phyloP scores from a whole-genome alignment of 92 coral and sea anemone species.

The Pocillopora meandrina region DNA sequence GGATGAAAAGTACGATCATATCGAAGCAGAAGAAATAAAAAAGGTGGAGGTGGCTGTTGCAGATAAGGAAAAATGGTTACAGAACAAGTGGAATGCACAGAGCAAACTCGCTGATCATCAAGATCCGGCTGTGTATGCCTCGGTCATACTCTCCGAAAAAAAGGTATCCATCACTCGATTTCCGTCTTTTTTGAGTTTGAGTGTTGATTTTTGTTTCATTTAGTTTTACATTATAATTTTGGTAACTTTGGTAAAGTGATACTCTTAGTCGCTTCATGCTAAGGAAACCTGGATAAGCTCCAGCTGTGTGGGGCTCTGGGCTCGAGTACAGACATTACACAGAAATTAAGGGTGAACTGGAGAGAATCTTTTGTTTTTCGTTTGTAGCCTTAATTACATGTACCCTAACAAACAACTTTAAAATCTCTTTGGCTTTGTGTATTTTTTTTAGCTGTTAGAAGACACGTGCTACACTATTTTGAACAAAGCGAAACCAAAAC shows the following conservation, averaged over 20 bases:
- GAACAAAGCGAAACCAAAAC: constrained; percentile 90
- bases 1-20: constrained; percentile 98
- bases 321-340: no score
- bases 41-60: constrained; percentile 74
- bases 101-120: constrained; percentile 63
- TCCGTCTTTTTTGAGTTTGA: no score
- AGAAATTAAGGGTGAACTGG: no score
- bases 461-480: constrained; percentile 80
- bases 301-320: no score
- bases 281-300: no score
- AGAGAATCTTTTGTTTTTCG: no score
- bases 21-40: constrained; percentile 81
- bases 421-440: no score
- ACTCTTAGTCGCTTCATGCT: no score
- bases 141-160: constrained; percentile 79
- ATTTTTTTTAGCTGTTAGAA: constrained; percentile 75
- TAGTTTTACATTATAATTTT: no score
- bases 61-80: constrained; percentile 88
- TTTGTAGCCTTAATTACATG: no score
- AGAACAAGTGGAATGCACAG: constrained; percentile 80
- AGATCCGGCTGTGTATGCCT: constrained; percentile 81
- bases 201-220: no score
- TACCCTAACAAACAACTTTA: not conserved
- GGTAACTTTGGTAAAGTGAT: no score
- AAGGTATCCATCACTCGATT: constrained; percentile 50